Conservation (phyloP, 2,113 vertebrate genomes). For the Dasyornis broadbenti region DNA sequence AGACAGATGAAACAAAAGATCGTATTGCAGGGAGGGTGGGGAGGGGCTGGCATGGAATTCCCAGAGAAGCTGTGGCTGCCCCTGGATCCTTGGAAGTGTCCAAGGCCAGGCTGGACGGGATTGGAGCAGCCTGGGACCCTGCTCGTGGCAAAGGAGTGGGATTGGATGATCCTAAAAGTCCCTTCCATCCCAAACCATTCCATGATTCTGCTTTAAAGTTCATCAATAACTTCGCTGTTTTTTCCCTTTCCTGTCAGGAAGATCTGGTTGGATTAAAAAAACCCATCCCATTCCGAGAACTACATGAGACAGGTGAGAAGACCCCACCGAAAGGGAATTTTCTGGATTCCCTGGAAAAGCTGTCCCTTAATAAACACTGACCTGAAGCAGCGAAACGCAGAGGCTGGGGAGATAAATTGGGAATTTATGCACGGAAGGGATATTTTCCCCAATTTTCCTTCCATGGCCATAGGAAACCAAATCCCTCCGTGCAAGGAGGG, state of each 20-base stretch:
- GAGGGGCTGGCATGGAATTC: accelerated
- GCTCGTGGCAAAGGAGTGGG: background rate
- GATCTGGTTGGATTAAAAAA: background rate
- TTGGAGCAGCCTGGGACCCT: background rate
- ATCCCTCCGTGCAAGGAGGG: background rate
- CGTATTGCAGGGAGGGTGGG: too few relatives aligned
- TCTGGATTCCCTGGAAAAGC: background rate
- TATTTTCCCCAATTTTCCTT: background rate
- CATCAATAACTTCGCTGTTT: accelerated
- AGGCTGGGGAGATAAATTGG: background rate
- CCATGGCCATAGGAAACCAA: background rate
- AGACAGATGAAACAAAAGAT: background rate
- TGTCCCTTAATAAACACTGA: background rate
- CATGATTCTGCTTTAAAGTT: background rate
- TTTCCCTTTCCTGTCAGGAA: background rate
- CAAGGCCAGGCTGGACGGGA: background rate
- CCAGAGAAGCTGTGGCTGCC: background rate
- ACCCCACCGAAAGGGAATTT: background rate
- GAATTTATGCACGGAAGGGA: accelerated
- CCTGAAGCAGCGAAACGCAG: background rate
- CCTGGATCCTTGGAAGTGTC: background rate
- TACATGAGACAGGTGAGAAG: background rate
- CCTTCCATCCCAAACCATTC: background rate
- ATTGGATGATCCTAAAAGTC: background rate
- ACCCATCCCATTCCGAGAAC: background rate